These are phyloP conservation scores for Pocota personata DNA, from an alignment of 2,888 invertebrate genomes.

Conservation along the genomic window DNA sequence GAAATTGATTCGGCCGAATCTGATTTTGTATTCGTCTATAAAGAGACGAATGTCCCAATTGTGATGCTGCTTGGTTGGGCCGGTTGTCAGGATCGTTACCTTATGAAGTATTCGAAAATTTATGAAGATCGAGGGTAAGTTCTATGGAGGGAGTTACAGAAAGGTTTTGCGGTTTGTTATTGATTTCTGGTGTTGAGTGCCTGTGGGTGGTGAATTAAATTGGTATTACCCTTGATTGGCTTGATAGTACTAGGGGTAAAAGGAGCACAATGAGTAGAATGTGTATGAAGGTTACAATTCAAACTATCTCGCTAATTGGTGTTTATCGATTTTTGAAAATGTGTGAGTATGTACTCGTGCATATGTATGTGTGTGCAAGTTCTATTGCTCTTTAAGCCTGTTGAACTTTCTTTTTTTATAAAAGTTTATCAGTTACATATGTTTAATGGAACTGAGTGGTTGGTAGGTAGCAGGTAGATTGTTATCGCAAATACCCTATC, in stretches of 20 bases:
- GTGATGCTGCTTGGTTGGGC: constrained; percentile 91
- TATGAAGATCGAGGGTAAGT: constrained; percentile 90
- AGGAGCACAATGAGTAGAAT: not conserved
- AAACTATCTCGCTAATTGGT: constrained; percentile 44
- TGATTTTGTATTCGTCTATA: constrained; percentile 85
- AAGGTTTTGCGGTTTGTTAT: not conserved
- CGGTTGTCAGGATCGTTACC: constrained; percentile 90
- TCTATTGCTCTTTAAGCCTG: constrained; percentile 32
- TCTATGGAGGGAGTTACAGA: not conserved
- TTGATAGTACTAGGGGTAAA: constrained; percentile 6
- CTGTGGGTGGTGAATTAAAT: constrained; percentile 26
- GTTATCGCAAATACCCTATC: not conserved
- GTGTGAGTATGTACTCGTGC: no score
- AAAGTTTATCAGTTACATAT: constrained; percentile 7
- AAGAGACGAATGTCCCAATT: constrained; percentile 87
- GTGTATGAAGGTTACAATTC: constrained; percentile 49
- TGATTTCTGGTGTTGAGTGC: not conserved
- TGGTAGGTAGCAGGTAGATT: not conserved
- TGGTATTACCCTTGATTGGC: constrained; percentile 39
- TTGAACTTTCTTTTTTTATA: constrained; percentile 24
- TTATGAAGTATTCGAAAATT: constrained; percentile 90
- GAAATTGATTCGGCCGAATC: constrained; percentile 79
- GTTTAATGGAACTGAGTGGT: not conserved
- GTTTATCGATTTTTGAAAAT: constrained; percentile 58
- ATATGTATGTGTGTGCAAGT: not conserved